Evolutionary conservation across 2,113 vertebrate genomes (phyloP), one percentile per base, ranked within the genome.

Genomic region (Hippocampus zosterae): DNA sequence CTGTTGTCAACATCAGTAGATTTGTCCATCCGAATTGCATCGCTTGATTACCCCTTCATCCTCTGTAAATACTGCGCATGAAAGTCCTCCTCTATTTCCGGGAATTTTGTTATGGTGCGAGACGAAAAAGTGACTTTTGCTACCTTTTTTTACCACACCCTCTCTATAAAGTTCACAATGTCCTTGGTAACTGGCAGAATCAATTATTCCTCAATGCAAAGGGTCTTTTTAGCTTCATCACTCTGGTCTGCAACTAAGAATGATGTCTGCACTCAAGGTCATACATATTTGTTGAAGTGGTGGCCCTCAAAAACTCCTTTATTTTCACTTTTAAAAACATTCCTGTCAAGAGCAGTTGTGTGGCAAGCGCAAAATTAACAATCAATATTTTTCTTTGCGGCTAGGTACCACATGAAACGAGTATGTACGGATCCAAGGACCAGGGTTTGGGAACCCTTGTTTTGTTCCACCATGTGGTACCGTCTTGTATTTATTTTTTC

Each of bases 401-500:
- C 10, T 2, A 44, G 10, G 42, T 44, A 13, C 42, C 42, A 44
- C 13, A 12, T 44, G 42, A 42, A 8, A 42, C 4, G 41, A 10
- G 10, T 42, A 9, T 2, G 42, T 44, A 15, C 42, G 3, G 42
- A 44, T 12, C 42, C 42, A 44, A 12, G 9, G 3, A 44, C 42
- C 42, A 44, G 3, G 3, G 42, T 44, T 44, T 44, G 42, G 13
- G 42, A 44, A 44, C 10, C 10, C 42, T 44, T 33, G 69, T 33
- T 15, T 48, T 12, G 33, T 68, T 69, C 42, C 57, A 12, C 44
- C 25, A 25, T 57, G 44, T 37, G 33, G 33, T 37, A 29, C 10
- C 33, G 16, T 53, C 18, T 33, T 37, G 21, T 64, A 16, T 59
- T 15, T 29, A 6, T 12, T 78, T 72, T 75, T 41, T 15, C 52